A percentile compares a stretch with the other conserved stretches of the same genome.
These are phyloP conservation scores for Drosophila lowei DNA, from an alignment of 1,140 invertebrate species.

Conservation along the genomic window DNA sequence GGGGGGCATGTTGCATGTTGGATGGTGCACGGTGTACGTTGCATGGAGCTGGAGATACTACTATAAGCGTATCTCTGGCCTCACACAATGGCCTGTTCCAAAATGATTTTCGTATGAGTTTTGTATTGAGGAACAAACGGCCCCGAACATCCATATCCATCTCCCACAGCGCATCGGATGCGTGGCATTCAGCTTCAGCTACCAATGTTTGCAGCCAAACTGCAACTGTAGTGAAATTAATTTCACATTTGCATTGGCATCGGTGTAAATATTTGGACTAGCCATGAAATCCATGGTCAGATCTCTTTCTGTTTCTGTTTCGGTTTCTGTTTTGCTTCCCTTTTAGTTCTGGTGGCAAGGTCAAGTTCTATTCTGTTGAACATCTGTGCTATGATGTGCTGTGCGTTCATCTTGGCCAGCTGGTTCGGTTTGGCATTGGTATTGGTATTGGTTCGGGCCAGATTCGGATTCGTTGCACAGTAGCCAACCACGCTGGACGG, in stretches of 20 bases:
- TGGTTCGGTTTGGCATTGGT: conserved; percentile 3
- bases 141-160: conserved; percentile 14
- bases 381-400: conserved; percentile 28
- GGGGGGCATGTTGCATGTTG: not conserved
- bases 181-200: conserved; percentile 1
- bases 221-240: conserved; percentile 71
- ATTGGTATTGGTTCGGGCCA: conserved; percentile 4
- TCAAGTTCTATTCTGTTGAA: conserved; percentile 44
- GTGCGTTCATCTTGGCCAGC: conserved; percentile 1
- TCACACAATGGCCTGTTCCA: not conserved
- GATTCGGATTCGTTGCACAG: conserved; percentile 53
- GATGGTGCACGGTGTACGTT: no score
- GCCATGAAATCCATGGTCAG: conserved; percentile 57
- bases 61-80: no score
- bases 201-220: not conserved
- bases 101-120: conserved; percentile 52
- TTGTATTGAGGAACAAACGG: conserved; percentile 6
- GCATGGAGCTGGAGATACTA: no score
- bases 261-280: conserved; percentile 70
- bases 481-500: conserved; percentile 16
- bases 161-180: conserved; percentile 55
- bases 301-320: no score
- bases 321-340: not conserved
- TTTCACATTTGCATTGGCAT: conserved; percentile 62
- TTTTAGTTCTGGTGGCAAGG: conserved; percentile 76